Conservation (phyloP, 2,113 vertebrate species). For the Solea senegalensis region DNA sequence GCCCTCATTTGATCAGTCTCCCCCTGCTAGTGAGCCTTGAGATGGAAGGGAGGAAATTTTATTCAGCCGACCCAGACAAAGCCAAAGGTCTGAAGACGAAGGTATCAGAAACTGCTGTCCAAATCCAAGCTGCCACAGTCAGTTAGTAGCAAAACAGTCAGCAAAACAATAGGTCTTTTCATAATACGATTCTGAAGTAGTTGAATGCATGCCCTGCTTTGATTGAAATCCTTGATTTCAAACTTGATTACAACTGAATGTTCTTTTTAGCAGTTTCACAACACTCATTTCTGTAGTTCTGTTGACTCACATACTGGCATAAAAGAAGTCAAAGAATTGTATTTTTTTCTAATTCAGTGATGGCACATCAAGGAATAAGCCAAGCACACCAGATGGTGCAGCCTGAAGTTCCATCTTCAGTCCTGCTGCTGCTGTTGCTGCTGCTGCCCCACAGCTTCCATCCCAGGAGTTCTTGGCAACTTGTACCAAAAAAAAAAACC, state of each 20-base stretch:
- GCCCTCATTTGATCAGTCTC: constrained; percentile 18
- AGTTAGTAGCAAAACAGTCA: constrained; percentile 26
- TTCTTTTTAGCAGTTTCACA: no score
- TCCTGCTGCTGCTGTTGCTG: constrained; percentile 10
- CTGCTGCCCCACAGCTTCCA: constrained; percentile 21
- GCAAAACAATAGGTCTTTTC: constrained; percentile 31
- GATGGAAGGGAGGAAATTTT: constrained; percentile 23
- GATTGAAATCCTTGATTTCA: constrained; percentile 10
- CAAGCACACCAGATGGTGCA: constrained; percentile 58
- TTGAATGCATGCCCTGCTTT: neutral
- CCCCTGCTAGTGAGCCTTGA: constrained; percentile 27
- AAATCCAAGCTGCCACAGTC: constrained; percentile 37
- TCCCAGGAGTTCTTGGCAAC: constrained; percentile 52
- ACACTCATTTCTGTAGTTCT: neutral
- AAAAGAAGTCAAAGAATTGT: neutral
- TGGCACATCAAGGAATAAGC: constrained; percentile 28
- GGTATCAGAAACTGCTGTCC: constrained; percentile 23
- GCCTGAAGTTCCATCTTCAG: constrained; percentile 19
- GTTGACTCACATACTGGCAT: constrained; percentile 7
- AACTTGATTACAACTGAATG: no score
- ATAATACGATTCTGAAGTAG: neutral
- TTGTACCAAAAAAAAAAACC: constrained; percentile 22
- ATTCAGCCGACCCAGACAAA: constrained; percentile 29
- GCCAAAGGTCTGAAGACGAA: constrained; percentile 25
- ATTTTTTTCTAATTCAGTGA: constrained; percentile 17